Conservation (phyloP, 2,113 vertebrate genomes). For the Perca flavescens region DNA sequence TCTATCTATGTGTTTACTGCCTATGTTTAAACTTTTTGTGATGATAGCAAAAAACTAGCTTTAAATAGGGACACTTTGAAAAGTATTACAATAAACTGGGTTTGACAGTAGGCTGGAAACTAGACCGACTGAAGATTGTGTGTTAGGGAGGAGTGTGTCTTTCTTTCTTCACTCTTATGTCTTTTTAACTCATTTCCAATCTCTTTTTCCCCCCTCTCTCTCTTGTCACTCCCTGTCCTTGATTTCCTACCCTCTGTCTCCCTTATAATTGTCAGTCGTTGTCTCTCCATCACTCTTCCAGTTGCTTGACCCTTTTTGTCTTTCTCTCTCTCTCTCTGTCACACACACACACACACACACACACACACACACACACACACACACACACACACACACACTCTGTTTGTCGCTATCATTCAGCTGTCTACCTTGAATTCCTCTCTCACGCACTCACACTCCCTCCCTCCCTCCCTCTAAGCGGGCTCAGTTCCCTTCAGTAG, state of each 20-base stretch:
- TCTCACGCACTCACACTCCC: neutral
- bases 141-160: neutral
- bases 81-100: neutral
- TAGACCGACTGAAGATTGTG: neutral
- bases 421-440: constrained; percentile 24
- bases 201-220: neutral
- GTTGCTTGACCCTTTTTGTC: constrained; percentile 10
- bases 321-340: too few relatives aligned
- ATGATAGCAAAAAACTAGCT: neutral
- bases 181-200: neutral
- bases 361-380: neutral
- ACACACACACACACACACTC: constrained; percentile 19
- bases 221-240: neutral
- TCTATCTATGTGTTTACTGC: neutral
- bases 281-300: constrained; percentile 5
- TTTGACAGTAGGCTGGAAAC: neutral
- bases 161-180: neutral
- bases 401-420: constrained; percentile 1
- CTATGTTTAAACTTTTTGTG: neutral
- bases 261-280: neutral
- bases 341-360: neutral
- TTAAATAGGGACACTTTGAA: constrained; percentile 2
- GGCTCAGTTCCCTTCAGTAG: constrained; percentile 64
- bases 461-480: constrained; percentile 8
- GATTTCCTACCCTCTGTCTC: neutral